Base-by-base conservation (phyloP, 1,140 invertebrate species). In the Euborellia annulipes region DNA sequence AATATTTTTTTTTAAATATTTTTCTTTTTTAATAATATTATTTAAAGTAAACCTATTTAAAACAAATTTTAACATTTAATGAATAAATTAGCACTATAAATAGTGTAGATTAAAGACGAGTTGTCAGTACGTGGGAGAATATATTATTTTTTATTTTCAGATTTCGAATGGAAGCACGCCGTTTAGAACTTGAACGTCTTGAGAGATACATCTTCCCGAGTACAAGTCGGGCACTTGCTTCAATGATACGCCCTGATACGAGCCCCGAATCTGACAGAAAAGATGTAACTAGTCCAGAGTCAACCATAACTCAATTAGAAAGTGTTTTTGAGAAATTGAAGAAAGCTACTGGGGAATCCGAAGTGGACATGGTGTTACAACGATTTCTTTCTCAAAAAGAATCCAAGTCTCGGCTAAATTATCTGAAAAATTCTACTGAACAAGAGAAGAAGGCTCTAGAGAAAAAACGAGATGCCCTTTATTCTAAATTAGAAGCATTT, bases 301-400 rank as follows among this genome's bases (percentile, higher is more conserved):
- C 62, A 49, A 59, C 64, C 39, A 53, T 73, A 18, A 58, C 68
- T 32, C 59, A 65, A 38, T 69, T 83, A 61, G 76, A 83, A 36
- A 70, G 75, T 8, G 63, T 72, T 13, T 84, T 85, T 57, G 72
- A 75, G 32, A 76, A 73, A 48, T 59, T 87, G 0, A 81, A 80
- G 65, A 74, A 73, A 57, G 75, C 76, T 0, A 84, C 82, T 3
- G 82, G 82, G 13, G 82, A 79, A 3, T 79, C 75, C 4, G 78
- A 73, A 30, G 70, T 76, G 0, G 73, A 79, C 42, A 75, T 84
- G 52, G 79, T 86, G 3, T 69, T 84, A 32, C 70, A 79, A 49
- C 65, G 79, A 45, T 85, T 85, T 61, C 64, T 74, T 36, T 69
- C 68, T 4, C 84, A 87, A 56, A 72, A 71, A 40, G 72, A 76